Conservation (phyloP, 2,113 vertebrate genomes). For the Morone saxatilis region DNA sequence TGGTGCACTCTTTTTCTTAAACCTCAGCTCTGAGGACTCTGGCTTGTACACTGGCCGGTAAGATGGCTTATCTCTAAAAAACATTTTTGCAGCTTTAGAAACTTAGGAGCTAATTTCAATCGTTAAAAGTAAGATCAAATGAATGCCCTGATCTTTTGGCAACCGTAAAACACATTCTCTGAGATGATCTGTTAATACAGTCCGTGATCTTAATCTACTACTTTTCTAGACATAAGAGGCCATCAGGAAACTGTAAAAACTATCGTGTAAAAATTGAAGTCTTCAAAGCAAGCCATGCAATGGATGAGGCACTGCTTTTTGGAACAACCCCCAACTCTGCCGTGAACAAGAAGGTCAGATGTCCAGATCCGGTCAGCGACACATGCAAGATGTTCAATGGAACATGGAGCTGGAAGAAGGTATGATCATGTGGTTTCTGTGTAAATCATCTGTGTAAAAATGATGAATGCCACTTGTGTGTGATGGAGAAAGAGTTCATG, state of each 20-base stretch:
- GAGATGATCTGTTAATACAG: neutral
- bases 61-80: neutral
- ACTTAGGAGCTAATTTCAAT: neutral
- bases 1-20: constrained; percentile 41
- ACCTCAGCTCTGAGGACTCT: constrained; percentile 20
- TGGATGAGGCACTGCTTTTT: rapidly evolving
- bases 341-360: rapidly evolving
- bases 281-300: neutral
- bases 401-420: constrained; percentile 70
- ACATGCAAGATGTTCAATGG: neutral
- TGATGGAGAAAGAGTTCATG: no score
- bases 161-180: neutral
- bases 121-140: neutral
- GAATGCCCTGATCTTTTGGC: neutral
- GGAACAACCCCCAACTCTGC: rapidly evolving
- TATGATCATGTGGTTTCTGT: constrained; percentile 15
- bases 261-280: neutral
- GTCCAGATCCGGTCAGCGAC: rapidly evolving
- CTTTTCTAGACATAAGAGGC: neutral
- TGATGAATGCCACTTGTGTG: no score
- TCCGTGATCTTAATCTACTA: neutral
- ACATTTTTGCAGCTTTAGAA: neutral
- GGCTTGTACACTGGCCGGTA: constrained; percentile 56
- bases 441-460: no score
- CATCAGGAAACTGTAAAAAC: neutral